Base-by-base conservation (phyloP, 2,113 vertebrate species). In the Oryzias celebensis region DNA sequence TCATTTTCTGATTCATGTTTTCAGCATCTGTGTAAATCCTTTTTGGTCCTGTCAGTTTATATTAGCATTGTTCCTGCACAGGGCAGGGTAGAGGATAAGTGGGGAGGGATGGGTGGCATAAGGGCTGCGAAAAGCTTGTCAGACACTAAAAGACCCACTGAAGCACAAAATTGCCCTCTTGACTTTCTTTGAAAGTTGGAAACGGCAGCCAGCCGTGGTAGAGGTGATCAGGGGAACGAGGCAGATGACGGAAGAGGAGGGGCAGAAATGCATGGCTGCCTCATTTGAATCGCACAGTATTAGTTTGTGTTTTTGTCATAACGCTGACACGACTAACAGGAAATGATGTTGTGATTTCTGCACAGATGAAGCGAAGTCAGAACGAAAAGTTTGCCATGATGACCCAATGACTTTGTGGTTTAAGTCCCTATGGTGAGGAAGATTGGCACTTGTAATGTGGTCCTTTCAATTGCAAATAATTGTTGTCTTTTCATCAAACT, bases 141-240 rank as follows among this genome's bases (percentile, higher is more conserved):
- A 83, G 73, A 82, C 64, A 62, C 73, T 72, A 72, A 62, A 68
- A 76, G 73, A 85, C 58, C 75, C 56, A 68, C 15, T 66, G 62
- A 85, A 84, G 81, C 74, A 84, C 53, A 31, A 85, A 81, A 87
- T 82, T 89, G 78, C 52, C 68, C 85, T 69, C 70, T 80, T 84
- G 77, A 86, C 76, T 71, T 87, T 83, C 48, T 60, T 82, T 67
- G 44, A 68, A 76, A 82, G 68, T 77, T 79, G 56, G 68, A 71
- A 73, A 77, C 77, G 63, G 18, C 76, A 69, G 69, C 64, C 64
- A 65, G 65, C 78, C 51, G 44, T 70, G 53, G 58, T 66, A 56
- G 42, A 60, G 56, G 62, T 60, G 71, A 71, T 70, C 73, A 73
- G 73, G 59, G 58, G 56, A 57, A 60, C 48, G 36, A 68, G 48